Evolutionary conservation across 92 coral and sea anemone genomes (phyloP), one percentile per base, ranked within the genome.

Genomic region (Plumapathes pennacea): DNA sequence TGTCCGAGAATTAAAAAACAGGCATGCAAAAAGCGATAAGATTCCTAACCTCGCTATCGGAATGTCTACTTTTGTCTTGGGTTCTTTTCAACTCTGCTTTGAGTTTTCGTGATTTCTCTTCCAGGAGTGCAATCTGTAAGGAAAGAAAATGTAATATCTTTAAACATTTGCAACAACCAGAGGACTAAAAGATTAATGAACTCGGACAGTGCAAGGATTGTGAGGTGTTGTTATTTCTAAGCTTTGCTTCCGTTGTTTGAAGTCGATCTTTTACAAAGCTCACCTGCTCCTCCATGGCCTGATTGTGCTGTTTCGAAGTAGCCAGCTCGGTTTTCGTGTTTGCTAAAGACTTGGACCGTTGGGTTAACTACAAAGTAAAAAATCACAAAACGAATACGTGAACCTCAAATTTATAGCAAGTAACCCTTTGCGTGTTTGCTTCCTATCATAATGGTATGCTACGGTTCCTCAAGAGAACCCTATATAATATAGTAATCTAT

Each of bases 281-380:
- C 46, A 92, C 98, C 85, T 94, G 99, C 34, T 89, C 94, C 38
- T 94, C 87, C 72, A 94, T 54, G n/a, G 82, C 97, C 11, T 86
- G 89, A 23, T 67, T 77, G 47, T 80, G 89, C 48, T 94, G 96
- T 69, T 57, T 72, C 11, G 91, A 75, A 1, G 89, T 76, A 4
- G 87, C 94, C 43, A 89, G 64, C 56, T 94, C 99, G 17, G 85
- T 83, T 67, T 89, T 94, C 41, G 77, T 55, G 66, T 81, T 89
- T 40, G 99, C 99, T 13, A 94, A 63, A 46, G 75, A 82, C 41
- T 94, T 94, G 28, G 94, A 83, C 13, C 92, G 83, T 23, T 84
- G 86, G 3, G 87, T 69, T 67, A 94, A 53, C 99, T 94, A 38
- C 4, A 67, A 53, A 9, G 22, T 50, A 51, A 20, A 2, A 23